Conservation (phyloP, 1,140 invertebrate genomes). For the Drosophila rufa region DNA sequence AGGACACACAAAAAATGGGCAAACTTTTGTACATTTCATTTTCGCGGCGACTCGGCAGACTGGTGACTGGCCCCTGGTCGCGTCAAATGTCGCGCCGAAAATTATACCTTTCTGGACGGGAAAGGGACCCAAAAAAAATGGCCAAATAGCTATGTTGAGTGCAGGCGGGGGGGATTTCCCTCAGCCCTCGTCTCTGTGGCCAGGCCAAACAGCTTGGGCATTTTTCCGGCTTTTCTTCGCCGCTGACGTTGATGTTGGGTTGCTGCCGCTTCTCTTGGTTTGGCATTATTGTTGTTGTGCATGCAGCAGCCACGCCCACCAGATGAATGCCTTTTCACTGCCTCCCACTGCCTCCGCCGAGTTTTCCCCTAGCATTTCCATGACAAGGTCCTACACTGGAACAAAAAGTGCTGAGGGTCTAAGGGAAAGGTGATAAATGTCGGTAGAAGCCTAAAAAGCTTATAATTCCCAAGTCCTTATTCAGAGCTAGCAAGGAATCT, state of each 20-base stretch:
- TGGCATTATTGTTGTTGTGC: slow-evolving; percentile 41
- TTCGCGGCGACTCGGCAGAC: slow-evolving; percentile 6
- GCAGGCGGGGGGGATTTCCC: slow-evolving; percentile 16
- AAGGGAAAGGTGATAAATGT: no score
- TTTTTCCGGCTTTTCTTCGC: slow-evolving; percentile 80
- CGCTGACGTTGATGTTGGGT: slow-evolving; percentile 71
- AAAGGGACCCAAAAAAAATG: slow-evolving; percentile 44
- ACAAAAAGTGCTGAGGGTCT: no score
- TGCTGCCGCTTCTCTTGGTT: slow-evolving; percentile 15
- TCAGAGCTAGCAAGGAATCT: no score
- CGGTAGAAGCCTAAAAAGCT: no score
- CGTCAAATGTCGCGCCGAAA: slow-evolving; percentile 83
- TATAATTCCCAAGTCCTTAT: no score
- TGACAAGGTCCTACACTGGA: neutral
- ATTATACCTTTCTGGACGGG: slow-evolving; percentile 65
- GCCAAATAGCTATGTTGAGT: slow-evolving; percentile 60
- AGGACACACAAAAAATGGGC: slow-evolving; percentile 12
- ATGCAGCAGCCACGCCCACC: slow-evolving; percentile 58
- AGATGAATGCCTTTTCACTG: slow-evolving; percentile 55
- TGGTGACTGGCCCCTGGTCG: slow-evolving; percentile 45
- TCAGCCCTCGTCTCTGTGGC: slow-evolving; percentile 45
- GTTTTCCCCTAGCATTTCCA: neutral
- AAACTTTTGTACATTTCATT: slow-evolving; percentile 41
- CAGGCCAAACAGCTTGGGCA: slow-evolving; percentile 72
- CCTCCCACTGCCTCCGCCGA: slow-evolving; percentile 33